These are phyloP conservation scores for Diloba caeruleocephala DNA, from an alignment of 2,888 invertebrate species.

Conservation along the genomic window DNA sequence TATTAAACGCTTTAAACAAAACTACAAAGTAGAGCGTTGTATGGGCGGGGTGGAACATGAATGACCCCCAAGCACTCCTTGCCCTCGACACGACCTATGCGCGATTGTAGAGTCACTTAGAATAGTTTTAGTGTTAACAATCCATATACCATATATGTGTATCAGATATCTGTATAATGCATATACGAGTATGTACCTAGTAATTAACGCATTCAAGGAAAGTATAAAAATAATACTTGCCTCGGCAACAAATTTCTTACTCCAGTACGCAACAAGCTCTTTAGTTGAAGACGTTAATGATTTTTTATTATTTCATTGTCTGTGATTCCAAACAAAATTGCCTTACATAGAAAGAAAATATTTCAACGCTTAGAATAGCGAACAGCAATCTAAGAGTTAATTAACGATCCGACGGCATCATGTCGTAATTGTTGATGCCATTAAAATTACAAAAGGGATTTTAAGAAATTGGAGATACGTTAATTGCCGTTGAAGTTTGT, in stretches of 20 bases:
- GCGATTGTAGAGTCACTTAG: slow-evolving; percentile 66
- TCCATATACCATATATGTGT: slow-evolving; percentile 36
- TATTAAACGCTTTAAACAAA: slow-evolving; percentile 59
- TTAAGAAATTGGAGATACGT: slow-evolving; percentile 39
- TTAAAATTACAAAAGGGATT: slow-evolving; percentile 47
- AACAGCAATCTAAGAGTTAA: slow-evolving; percentile 53
- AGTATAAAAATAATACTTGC: slow-evolving; percentile 17
- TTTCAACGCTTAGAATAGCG: slow-evolving; percentile 41
- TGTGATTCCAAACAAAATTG: slow-evolving; percentile 40
- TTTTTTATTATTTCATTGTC: slow-evolving; percentile 45
- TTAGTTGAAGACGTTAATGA: slow-evolving; percentile 31
- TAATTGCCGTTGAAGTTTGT: slow-evolving; percentile 39
- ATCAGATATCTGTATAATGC: slow-evolving; percentile 24
- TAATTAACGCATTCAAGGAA: slow-evolving; percentile 28
- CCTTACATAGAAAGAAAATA: slow-evolving; percentile 40
- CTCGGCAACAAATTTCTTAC: slow-evolving; percentile 16
- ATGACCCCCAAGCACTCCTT: slow-evolving; percentile 72
- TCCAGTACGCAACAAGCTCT: slow-evolving; percentile 14
- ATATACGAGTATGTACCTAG: background rate
- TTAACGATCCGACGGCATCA: slow-evolving; percentile 61
- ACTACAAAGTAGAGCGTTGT: slow-evolving; percentile 71
- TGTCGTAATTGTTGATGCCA: slow-evolving; percentile 56
- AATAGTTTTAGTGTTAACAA: slow-evolving; percentile 60
- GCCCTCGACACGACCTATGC: slow-evolving; percentile 71
- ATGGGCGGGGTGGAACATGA: slow-evolving; percentile 78